phyloP scores from a whole-genome alignment of 2,888 invertebrate species.

The Hedya salicella region DNA sequence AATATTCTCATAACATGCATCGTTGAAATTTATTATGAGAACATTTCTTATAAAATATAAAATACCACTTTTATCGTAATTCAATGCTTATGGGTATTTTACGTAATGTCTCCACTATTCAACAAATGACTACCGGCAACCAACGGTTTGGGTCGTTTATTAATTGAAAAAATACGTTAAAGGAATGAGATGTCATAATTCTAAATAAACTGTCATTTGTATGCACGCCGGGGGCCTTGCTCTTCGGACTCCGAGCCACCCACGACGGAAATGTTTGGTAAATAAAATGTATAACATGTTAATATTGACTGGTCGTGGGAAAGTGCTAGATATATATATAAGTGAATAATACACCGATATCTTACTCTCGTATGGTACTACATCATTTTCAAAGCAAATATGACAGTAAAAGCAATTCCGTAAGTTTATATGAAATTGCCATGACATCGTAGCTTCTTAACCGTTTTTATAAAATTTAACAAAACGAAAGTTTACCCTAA shows the following conservation, averaged over 20 bases:
- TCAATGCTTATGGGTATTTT: conserved; percentile 18
- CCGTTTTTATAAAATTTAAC: too few species aligned
- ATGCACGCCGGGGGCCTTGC: conserved; percentile 51
- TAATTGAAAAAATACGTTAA: conserved; percentile 75
- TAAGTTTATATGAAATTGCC: too few species aligned
- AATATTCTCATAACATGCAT: not conserved
- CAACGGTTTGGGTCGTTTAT: conserved; percentile 56
- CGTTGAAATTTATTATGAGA: conserved; percentile 15
- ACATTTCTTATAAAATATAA: conserved; percentile 11
- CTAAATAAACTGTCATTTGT: conserved; percentile 64
- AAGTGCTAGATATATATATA: not conserved
- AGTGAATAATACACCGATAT: not conserved
- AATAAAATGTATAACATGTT: conserved; percentile 19
- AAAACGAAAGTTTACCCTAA: too few species aligned
- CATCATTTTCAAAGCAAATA: too few species aligned
- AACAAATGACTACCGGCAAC: conserved; percentile 70
- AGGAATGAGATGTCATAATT: conserved; percentile 70
- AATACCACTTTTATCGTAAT: conserved; percentile 15
- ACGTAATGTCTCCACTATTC: conserved; percentile 46
- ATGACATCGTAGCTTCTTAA: too few species aligned
- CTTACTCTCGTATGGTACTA: not conserved
- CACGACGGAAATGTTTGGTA: conserved; percentile 47
- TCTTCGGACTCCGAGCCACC: conserved; percentile 52
- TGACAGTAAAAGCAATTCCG: too few species aligned
- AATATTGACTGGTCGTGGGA: not conserved